Evolutionary conservation across 2,113 vertebrate genomes (phyloP), one percentile per base, ranked within the genome.

Genomic region (Plestiodon gilberti): DNA sequence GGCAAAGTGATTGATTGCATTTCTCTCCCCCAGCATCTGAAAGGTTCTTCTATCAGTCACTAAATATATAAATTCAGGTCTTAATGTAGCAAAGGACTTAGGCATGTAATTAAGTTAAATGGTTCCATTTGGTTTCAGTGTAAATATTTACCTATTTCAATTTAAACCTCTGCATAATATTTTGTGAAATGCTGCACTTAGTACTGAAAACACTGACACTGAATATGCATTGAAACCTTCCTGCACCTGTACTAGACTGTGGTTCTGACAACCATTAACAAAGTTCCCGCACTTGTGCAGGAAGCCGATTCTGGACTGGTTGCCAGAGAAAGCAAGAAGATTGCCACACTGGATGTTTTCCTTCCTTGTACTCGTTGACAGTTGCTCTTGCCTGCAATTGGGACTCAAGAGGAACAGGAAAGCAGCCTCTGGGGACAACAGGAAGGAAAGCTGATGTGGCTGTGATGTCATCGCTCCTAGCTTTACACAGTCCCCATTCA

Each of bases 71-170:
- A n/a, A 70, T 2, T 25, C 1, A 1, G 1, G 2, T 0, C 0
- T 17, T 84, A 59, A 28, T 2, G 62, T 48, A 52, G 70, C 57
- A 80, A 79, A 85, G 35, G 11, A n/a, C 40, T 78, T 57, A 55
- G 75, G 22, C 9, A 65, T 25, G 22, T 70, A 64, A 48, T 79
- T 81, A 57, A 75, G 18, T 67, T 23, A 69, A 52, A 48, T 22
- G 43, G 1, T 33, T 71, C 64, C 0, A 1, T 1, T 0, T 0
- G 48, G 61, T 25, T 81, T 64, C 18, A 13, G 43, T 0, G 0
- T 65, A 43, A 28, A 35, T 40, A 3, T 3, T 79, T 62, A 52
- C 52, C 30, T 43, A 33, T n/a, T 78, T 69, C 79, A 82, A 76
- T 73, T 22, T 52, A 81, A 81, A 33, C 43, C 4, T 3, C 30